Conservation (phyloP, 2,888 invertebrate genomes). For the Azorinus chamasolen region DNA sequence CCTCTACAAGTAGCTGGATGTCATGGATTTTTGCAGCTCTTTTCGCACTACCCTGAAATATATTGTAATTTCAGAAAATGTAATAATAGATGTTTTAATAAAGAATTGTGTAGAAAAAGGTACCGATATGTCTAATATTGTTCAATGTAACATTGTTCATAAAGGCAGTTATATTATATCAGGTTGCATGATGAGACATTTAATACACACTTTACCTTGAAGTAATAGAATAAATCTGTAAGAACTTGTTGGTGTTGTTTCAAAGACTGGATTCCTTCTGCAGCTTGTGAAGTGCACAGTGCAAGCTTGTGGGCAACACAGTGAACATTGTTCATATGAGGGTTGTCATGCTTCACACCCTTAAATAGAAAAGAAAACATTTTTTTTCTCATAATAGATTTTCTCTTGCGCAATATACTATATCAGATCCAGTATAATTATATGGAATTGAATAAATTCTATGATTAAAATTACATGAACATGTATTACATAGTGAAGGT, state of each 20-base stretch:
- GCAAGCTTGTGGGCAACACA: constrained; percentile 52
- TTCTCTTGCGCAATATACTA: too few species aligned
- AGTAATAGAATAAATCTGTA: constrained; percentile 47
- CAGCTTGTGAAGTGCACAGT: constrained; percentile 48
- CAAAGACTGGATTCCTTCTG: constrained; percentile 24
- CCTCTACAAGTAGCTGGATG: constrained; percentile 40
- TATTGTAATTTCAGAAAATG: neutral
- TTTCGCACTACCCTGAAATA: constrained; percentile 35
- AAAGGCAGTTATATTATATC: neutral
- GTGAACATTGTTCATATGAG: constrained; percentile 42
- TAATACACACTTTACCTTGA: constrained; percentile 38
- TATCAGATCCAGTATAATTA: too few species aligned
- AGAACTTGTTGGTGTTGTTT: constrained; percentile 45
- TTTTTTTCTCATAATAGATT: neutral
- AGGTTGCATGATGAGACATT: too few species aligned
- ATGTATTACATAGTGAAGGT: too few species aligned
- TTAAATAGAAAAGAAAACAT: neutral
- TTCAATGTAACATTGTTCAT: neutral
- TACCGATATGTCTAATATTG: neutral
- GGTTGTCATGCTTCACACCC: too few species aligned
- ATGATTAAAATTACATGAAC: neutral
- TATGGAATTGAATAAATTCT: too few species aligned
- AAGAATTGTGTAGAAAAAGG: constrained; percentile 7
- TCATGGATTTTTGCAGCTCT: constrained; percentile 30
- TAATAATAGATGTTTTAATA: neutral